A percentile compares a stretch with the other conserved stretches of the same genome.
These are phyloP conservation scores for Albula goreensis DNA, from an alignment of 2,113 vertebrate genomes.

Conservation along the genomic window DNA sequence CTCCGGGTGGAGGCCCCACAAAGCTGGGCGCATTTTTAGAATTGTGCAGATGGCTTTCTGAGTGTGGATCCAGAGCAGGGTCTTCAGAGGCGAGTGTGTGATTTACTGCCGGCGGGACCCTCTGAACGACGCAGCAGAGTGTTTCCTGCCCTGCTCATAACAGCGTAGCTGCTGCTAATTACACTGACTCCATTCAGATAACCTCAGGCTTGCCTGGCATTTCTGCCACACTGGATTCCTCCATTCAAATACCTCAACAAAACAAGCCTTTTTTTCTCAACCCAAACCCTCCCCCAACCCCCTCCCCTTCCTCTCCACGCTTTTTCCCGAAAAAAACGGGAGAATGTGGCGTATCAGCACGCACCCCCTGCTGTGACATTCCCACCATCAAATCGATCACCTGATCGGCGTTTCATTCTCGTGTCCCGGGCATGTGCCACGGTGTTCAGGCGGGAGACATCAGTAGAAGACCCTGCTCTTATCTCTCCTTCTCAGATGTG, in stretches of 20 bases:
- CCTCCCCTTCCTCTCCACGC: background rate
- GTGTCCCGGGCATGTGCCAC: background rate
- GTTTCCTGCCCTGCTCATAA: background rate
- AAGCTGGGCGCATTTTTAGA: background rate
- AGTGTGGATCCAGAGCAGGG: background rate
- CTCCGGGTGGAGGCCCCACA: background rate
- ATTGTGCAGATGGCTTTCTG: background rate
- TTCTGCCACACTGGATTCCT: background rate
- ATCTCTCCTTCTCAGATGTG: background rate
- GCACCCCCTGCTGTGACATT: conserved; percentile 13
- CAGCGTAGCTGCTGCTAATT: background rate
- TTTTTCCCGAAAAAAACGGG: background rate
- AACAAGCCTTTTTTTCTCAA: background rate
- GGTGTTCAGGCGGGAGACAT: background rate
- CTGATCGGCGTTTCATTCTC: conserved; percentile 16
- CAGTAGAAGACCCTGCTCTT: conserved; percentile 11
- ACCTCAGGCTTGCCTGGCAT: background rate
- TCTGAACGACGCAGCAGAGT: background rate
- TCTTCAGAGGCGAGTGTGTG: background rate
- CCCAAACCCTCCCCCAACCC: too few relatives aligned
- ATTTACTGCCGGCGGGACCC: background rate
- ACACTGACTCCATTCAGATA: background rate
- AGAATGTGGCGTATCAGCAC: background rate
- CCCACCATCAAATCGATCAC: conserved; percentile 17
- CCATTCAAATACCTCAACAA: conserved; percentile 2